These are phyloP conservation scores for Castor canadensis DNA, from an alignment of 2,113 vertebrate species.

Conservation along the genomic window DNA sequence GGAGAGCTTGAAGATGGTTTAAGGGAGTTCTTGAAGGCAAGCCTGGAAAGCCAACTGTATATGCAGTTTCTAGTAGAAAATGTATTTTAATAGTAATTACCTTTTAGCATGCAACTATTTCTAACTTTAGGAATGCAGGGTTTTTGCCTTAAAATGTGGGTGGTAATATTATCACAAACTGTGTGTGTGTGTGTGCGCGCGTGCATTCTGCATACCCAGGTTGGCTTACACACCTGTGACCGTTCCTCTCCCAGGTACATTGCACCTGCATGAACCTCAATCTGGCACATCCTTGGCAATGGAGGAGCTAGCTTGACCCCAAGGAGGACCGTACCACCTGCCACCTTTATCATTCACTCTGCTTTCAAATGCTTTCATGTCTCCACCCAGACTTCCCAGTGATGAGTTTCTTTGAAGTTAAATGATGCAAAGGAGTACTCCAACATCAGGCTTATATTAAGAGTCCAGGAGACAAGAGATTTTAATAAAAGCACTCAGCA, in stretches of 20 bases:
- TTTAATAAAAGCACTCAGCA: background rate
- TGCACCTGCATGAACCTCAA: background rate
- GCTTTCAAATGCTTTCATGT: background rate
- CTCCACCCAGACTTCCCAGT: background rate
- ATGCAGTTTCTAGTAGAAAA: background rate
- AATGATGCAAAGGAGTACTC: background rate
- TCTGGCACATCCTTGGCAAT: background rate
- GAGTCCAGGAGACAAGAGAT: background rate
- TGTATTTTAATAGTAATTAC: background rate
- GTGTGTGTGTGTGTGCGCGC: rapidly evolving
- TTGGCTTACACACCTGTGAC: background rate
- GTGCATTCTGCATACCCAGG: background rate
- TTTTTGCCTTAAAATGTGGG: background rate
- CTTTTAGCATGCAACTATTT: background rate
- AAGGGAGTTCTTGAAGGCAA: background rate
- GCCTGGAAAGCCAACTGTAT: background rate
- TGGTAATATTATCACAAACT: background rate
- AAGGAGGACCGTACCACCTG: background rate
- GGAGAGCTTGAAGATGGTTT: background rate
- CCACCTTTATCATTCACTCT: background rate
- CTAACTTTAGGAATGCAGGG: background rate
- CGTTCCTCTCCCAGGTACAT: background rate
- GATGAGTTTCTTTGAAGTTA: constrained; percentile 36
- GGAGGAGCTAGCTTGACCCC: background rate
- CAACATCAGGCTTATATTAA: background rate